Evolutionary conservation across 1,140 invertebrate genomes (phyloP), one percentile per base, ranked within the genome.

Genomic region (Lineus longissimus): DNA sequence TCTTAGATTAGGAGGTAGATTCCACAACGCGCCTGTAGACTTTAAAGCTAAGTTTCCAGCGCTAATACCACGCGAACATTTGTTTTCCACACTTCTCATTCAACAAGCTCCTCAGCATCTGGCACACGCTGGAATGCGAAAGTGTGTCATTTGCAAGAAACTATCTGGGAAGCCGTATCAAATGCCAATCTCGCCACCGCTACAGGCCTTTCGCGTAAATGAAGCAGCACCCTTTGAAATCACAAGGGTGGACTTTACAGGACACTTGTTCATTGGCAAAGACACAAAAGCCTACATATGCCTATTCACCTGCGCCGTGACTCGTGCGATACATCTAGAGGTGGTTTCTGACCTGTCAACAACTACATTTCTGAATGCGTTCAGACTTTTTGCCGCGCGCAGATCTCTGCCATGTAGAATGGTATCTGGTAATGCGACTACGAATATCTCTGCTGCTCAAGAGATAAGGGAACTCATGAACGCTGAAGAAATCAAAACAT

Each of bases 391-490:
- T n/a, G 47, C 47, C 6, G 25, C 19, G 9, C n/a, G 47, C 4
- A 4, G 47, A 51, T 51, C 47, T 7, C 25, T 51, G 4, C 47
- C 47, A n/a, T 27, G 6, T 4, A 23, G 9, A 51, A 51, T 51
- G 47, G n/a, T 51, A 51, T 51, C 47, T 6, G 47, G n/a, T n/a
- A 51, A 51, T 51, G 47, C 19, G n/a, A 23, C 47, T 23, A 51
- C 47, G 19, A 7, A 23, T n/a, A 51, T 19, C n/a, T 23, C n/a
- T 4, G 47, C 47, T 27, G 47, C 47, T 4, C 6, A 51, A 9
- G n/a, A 23, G 9, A 7, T 51, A 19, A 27, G 9, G 47, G 25
- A 51, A 51, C 47, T 51, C 9, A 6, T 23, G 47, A 27, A 51
- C 19, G 4, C n/a, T 6, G 4, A 51, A 4, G 25, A 19, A 19